Evolutionary conservation across 1,140 invertebrate genomes (phyloP), one percentile per base, ranked within the genome.

Genomic region (Drosophila rhopaloa): DNA sequence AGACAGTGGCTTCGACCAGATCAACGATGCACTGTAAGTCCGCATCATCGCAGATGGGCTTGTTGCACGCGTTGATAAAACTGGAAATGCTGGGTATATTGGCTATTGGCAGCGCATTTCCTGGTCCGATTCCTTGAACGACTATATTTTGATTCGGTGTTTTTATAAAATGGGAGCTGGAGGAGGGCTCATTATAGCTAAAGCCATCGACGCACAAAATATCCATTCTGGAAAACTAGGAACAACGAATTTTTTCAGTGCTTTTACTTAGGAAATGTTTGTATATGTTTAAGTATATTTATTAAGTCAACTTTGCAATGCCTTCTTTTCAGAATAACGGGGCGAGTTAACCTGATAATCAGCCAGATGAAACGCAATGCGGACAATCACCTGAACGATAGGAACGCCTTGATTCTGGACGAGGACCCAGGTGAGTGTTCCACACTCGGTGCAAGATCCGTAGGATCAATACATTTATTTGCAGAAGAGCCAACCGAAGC

Each of bases 321-420:
- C 38, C 38, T 55, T 56, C 19, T 51, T 71, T 71, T 43, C 6
- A 89, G 83, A 54, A 65, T 88, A 3, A 74, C 83, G 27, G 83
- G 83, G 6, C 57, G 83, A 11, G 68, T 88, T n/a, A 78, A 88
- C 19, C 62, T 88, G 27, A 89, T 88, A 47, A 90, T 88, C 38
- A 78, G 61, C 47, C 83, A 88, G 47, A 84, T 88, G 81, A 73
- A 74, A 41, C 67, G 80, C 3, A 88, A 88, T 59, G 37, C 63
- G 0, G 60, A 63, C 19, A 88, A 74, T 9, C 56, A 78, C 24
- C 63, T 88, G 11, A 88, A 78, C 35, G 67, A 77, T n/a, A 43
- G 48, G 4, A 73, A 74, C 13, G 76, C 59, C 40, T 41, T 88
- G 27, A 24, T 62, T 14, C 29, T 88, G 27, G 47, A 79, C 3